Evolutionary conservation across 2,113 vertebrate species (phyloP).

Genomic region (Pogona vitticeps): DNA sequence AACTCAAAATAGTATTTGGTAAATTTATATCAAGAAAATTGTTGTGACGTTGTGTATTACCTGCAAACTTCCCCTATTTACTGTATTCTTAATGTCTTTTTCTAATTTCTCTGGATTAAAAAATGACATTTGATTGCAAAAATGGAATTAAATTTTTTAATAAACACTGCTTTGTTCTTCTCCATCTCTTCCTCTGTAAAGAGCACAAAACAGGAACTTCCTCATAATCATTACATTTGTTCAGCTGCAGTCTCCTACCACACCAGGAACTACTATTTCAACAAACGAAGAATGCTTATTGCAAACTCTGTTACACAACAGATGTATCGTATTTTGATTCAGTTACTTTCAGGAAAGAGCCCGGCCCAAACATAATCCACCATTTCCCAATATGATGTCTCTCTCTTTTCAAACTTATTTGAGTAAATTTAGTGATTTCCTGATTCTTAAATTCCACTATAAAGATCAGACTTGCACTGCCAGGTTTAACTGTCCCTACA

Average conservation of each 20-base stretch:
- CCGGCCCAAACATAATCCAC: background rate
- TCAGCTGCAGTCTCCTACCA: too few relatives aligned
- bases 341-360: background rate
- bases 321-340: background rate
- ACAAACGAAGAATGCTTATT: background rate
- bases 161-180: background rate
- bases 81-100: too few relatives aligned
- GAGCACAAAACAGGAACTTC: too few relatives aligned
- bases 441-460: background rate
- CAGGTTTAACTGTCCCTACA: background rate
- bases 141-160: background rate
- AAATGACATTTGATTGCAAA: too few relatives aligned
- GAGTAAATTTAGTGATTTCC: background rate
- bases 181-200: background rate
- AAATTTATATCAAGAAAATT: too few relatives aligned
- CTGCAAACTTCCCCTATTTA: too few relatives aligned
- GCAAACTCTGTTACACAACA: background rate
- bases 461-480: background rate
- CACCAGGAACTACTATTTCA: background rate
- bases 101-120: too few relatives aligned
- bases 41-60: too few relatives aligned
- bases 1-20: too few relatives aligned
- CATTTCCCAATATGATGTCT: background rate
- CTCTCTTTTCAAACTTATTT: background rate
- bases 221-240: background rate